Evolutionary conservation across 2,888 invertebrate genomes (phyloP).

Genomic region (Apodemia duryi): DNA sequence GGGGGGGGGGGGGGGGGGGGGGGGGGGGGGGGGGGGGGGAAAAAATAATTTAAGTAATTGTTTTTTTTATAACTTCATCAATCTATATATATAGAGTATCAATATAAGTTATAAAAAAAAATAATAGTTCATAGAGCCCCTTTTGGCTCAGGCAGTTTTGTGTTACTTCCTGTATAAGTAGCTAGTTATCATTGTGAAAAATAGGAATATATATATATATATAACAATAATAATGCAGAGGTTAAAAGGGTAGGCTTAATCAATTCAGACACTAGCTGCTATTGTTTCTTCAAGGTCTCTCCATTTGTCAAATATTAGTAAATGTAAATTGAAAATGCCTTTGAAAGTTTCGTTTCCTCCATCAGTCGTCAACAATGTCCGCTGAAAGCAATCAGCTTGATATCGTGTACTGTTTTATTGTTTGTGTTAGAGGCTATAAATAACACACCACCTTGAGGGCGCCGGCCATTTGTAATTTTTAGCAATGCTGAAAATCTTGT

Average conservation of each 20-base stretch:
- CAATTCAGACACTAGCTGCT: not conserved
- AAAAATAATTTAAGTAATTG: too few species aligned
- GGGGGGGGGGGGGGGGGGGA: too few species aligned
- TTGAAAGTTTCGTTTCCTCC: not conserved
- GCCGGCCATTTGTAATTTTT: not conserved
- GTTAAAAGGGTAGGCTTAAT: not conserved
- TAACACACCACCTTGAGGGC: not conserved
- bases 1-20: too few species aligned
- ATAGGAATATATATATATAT: too few species aligned
- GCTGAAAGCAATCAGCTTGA: constrained; percentile 18
- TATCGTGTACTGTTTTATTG: constrained; percentile 3
- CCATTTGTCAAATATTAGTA: constrained; percentile 3
- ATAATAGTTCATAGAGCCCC: too few species aligned
- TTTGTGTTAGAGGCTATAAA: not conserved
- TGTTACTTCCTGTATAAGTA: too few species aligned
- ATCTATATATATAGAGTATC: too few species aligned
- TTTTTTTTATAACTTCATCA: too few species aligned
- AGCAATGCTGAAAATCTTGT: not conserved
- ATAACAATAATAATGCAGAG: too few species aligned
- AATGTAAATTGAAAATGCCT: constrained; percentile 11
- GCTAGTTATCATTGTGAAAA: too few species aligned
- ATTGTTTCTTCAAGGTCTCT: constrained; percentile 5
- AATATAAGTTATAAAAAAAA: too few species aligned
- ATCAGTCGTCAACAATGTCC: constrained; percentile 12
- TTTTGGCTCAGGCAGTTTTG: too few species aligned